Evolutionary conservation across 2,888 invertebrate species (phyloP).

Genomic region (Steinernema scapterisci): DNA sequence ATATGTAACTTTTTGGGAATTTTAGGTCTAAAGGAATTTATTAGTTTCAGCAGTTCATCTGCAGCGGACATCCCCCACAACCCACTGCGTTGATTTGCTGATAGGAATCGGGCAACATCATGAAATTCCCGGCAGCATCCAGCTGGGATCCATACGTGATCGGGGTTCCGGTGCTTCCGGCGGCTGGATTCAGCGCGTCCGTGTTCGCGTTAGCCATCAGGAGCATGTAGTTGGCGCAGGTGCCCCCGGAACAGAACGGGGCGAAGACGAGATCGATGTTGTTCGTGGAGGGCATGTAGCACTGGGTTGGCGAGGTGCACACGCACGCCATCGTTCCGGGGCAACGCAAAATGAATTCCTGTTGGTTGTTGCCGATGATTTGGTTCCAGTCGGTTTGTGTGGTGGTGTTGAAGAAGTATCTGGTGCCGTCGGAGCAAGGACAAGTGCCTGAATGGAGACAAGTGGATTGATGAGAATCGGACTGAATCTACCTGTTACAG

Average conservation of each 20-base stretch:
- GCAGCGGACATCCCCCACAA: conserved; percentile 13
- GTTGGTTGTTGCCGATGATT: background rate
- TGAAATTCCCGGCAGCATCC: background rate
- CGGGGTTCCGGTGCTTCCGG: conserved; percentile 1
- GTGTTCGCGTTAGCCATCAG: background rate
- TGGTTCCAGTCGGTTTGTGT: background rate
- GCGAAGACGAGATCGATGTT: background rate
- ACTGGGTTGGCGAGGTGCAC: background rate
- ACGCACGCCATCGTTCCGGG: background rate
- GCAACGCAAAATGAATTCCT: background rate
- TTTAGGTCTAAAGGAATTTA: background rate
- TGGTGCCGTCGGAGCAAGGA: conserved; percentile 5
- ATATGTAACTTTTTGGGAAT: background rate
- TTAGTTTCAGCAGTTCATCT: conserved; percentile 7
- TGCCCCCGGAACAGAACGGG: background rate
- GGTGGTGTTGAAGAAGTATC: background rate
- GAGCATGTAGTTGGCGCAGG: conserved; percentile 7
- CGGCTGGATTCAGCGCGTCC: background rate
- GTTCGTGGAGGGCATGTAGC: background rate
- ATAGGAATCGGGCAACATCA: background rate
- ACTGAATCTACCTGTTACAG: background rate
- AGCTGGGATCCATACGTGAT: conserved; percentile 18
- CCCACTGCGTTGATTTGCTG: conserved; percentile 4
- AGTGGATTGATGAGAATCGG: too few species aligned
- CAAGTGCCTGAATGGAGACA: background rate